Evolutionary conservation across 2,113 vertebrate genomes (phyloP).

Genomic region (Sinocyclocheilus grahami): DNA sequence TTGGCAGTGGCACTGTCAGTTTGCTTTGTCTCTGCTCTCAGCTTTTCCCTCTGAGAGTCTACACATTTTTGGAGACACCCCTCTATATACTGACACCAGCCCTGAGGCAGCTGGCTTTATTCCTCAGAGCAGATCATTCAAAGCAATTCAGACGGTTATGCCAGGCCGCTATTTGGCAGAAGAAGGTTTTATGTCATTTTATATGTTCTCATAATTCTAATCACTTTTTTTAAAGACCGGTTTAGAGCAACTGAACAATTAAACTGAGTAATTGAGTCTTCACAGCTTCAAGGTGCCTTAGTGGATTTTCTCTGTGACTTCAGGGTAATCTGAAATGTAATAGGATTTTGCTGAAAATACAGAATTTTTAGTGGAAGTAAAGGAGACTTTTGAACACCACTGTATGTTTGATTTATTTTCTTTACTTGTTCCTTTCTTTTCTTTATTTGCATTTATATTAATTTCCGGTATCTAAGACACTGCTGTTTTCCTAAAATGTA

Average conservation of each 20-base stretch:
- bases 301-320: background rate
- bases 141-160: background rate
- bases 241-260: slow-evolving; percentile 4
- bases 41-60: slow-evolving; percentile 13
- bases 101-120: background rate
- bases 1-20: slow-evolving; percentile 29
- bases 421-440: too few species aligned
- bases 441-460: background rate
- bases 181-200: background rate
- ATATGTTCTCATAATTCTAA: slow-evolving; percentile 3
- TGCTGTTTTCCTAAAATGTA: too few species aligned
- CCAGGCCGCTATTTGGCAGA: background rate
- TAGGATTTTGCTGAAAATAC: background rate
- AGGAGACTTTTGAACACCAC: background rate
- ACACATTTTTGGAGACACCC: slow-evolving; percentile 12
- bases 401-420: background rate
- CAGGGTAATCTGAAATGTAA: slow-evolving; percentile 9
- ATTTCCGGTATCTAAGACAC: too few species aligned
- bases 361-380: background rate
- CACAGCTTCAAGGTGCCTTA: background rate
- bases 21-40: slow-evolving; percentile 18
- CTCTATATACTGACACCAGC: slow-evolving; percentile 18
- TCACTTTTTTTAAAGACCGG: background rate
- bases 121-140: background rate
- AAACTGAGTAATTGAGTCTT: slow-evolving; percentile 9